Base-by-base conservation (phyloP, 2,888 invertebrate species). In the Papilio gigon region DNA sequence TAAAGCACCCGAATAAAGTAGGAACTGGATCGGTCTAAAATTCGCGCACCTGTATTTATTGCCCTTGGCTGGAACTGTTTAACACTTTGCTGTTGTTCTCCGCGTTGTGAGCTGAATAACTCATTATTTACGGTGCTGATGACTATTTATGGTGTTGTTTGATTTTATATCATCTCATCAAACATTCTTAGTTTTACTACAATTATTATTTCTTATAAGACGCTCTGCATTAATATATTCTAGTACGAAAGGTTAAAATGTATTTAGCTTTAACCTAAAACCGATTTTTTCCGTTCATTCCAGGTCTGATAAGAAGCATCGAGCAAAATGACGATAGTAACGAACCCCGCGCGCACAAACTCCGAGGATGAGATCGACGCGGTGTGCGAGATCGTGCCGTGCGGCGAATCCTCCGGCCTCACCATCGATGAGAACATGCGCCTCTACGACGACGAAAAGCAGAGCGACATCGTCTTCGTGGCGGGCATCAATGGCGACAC, bases 401-500 rank as follows among this genome's bases (percentile, higher is more conserved):
- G 67, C 71, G 77, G 78, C 62, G 77, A 74, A 22, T 75, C 75
- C 61, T 61, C 71, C n/a, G 79, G 77, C 9, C 75, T 82, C 67
- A 78, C 73, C 68, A 72, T 78, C 59, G 87, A 85, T 64, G 87
- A 86, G 65, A 82, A 84, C 71, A 77, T 78, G 14, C 80, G 87
- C 3, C 85, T 93, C 40, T 93, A 92, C 76, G 92, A 93, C 74
- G 87, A 90, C 72, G 93, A 94, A 82, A 88, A 85, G 67, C 92
- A 92, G 72, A 93, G 93, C 74, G 95, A 94, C 82, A 93, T 94
- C 71, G 90, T 92, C 44, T 94, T 94, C 79, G 90, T 95, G 77
- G 95, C 94, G 40, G 95, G 95, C 20, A 88, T 93, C 74, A 93
- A 93, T 67, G 93, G 93, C 25, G 94, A 94, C 76, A 93, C 93